Evolutionary conservation across 2,113 vertebrate species (phyloP).

Genomic region (Cyprinodon brontotheroides): DNA sequence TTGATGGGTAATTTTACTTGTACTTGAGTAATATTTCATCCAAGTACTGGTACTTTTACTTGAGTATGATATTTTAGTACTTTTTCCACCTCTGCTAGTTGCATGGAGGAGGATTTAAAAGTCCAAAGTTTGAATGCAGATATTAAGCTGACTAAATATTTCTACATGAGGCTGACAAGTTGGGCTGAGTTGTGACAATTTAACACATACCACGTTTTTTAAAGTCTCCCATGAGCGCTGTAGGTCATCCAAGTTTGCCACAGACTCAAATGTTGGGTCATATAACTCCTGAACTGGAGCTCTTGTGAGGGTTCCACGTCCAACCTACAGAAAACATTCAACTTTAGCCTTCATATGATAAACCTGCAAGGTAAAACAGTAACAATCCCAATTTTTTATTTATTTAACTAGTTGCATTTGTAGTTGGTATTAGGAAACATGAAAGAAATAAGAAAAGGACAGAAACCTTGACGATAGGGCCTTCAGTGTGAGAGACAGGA

Average conservation of each 20-base stretch:
- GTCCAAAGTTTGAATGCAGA: neutral
- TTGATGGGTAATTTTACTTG: too few relatives aligned
- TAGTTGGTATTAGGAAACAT: neutral
- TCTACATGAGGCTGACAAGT: neutral
- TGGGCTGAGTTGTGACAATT: neutral
- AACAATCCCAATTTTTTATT: neutral
- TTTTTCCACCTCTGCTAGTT: too few relatives aligned
- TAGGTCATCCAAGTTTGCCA: slow-evolving; percentile 89
- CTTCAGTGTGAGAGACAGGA: slow-evolving; percentile 89
- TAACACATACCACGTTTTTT: slow-evolving; percentile 91
- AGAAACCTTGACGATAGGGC: slow-evolving; percentile 90
- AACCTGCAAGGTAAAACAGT: neutral
- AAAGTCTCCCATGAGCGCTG: slow-evolving; percentile 98
- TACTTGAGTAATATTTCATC: too few relatives aligned
- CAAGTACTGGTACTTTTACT: too few relatives aligned
- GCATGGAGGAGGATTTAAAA: too few relatives aligned
- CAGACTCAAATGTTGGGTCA: slow-evolving; percentile 85
- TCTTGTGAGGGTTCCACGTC: slow-evolving; percentile 78
- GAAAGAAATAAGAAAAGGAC: slow-evolving; percentile 2
- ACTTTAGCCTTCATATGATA: neutral
- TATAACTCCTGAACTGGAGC: slow-evolving; percentile 83
- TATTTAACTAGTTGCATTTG: neutral
- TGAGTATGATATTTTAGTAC: too few relatives aligned
- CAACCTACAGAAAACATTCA: slow-evolving; percentile 74
- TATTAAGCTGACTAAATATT: neutral